Conservation (phyloP, 2,113 vertebrate species). For the Phylloscopus whistleri region DNA sequence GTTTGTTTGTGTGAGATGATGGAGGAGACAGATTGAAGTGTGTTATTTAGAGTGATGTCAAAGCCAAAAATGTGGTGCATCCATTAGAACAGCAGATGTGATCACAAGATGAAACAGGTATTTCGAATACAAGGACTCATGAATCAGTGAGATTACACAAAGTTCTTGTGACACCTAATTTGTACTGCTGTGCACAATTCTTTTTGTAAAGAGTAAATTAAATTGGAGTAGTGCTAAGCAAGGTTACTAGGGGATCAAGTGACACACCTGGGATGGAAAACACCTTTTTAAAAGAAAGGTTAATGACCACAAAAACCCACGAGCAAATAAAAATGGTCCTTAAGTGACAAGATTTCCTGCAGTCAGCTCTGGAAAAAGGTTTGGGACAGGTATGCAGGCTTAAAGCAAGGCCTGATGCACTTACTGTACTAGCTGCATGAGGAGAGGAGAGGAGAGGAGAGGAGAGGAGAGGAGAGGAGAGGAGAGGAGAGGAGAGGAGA, state of each 20-base stretch:
- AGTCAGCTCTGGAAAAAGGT: neutral
- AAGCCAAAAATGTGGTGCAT: neutral
- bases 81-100: neutral
- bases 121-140: neutral
- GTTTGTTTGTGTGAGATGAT: neutral
- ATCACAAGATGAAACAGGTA: neutral
- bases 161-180: neutral
- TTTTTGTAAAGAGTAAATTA: neutral
- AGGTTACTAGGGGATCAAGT: neutral
- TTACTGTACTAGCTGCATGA: neutral
- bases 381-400: neutral
- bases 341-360: neutral
- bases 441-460: too few relatives aligned
- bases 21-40: neutral
- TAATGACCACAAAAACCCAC: neutral
- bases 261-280: neutral
- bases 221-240: neutral
- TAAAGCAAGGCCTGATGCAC: neutral
- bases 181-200: neutral
- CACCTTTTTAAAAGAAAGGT: neutral
- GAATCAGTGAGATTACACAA: neutral
- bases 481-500: neutral
- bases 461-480: neutral
- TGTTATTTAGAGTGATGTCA: neutral
- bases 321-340: neutral